Base-by-base conservation (phyloP, 2,888 invertebrate genomes). In the Celastrina argiolus region DNA sequence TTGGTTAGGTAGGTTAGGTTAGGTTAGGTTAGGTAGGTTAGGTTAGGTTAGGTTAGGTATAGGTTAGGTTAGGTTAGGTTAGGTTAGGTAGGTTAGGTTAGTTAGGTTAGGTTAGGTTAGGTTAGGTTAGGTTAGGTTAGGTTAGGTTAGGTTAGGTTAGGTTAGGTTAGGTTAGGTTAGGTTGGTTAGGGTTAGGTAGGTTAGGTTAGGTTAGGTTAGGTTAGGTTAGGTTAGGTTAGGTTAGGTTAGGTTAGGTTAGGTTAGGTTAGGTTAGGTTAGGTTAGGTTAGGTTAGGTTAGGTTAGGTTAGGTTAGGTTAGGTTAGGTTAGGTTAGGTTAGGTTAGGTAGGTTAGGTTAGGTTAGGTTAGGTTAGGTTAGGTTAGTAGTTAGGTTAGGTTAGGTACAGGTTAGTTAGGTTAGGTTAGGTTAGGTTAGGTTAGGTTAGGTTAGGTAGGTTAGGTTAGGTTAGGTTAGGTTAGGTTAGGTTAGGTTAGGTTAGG, bases 91-190 rank as follows among this genome's bases (percentile, higher is more conserved):
- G 39, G 39, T 39, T 39, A 39, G 39, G 39, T 39, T 39, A 14
- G 68, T 69, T 69, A 69, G 69, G 69, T 70, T 69, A 68, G 69
- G 69, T 70, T 69, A 69, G 69, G 69, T 70, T 68, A 69, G 68
- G 65, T 68, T 69, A 67, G 70, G 70, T 69, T 69, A 69, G 68
- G 68, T 69, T 71, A 68, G 69, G 67, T 69, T 67, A 67, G 68
- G 67, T 67, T 69, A 67, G 70, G 68, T 68, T 67, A 68, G 70
- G 68, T 67, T 69, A 66, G 66, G 66, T 69, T 68, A 68, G 68
- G 66, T 69, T 69, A 68, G 67, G 66, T 67, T 67, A 67, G 67
- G 67, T 39, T 39, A 70, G 68, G 70, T 70, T 67, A 68, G 39
- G 39, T 39, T 65, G n/a, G n/a, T n/a, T n/a, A n/a, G 10, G 26